Evolutionary conservation across 37 sponge, comb jelly and placozoan genomes (phyloP).

Genomic region (Cliona cf. orientalis): DNA sequence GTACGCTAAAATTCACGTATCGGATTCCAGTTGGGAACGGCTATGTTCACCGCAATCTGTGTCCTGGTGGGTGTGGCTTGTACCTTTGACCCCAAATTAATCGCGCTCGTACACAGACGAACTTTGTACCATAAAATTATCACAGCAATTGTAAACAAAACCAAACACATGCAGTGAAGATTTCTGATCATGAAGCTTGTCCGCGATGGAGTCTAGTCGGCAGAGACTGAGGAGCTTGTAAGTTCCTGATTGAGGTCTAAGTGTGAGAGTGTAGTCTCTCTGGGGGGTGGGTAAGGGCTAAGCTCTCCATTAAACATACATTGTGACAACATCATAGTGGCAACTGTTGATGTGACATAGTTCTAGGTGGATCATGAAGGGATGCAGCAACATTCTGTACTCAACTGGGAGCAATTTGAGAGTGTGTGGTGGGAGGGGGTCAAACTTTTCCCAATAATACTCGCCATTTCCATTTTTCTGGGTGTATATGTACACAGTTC

Average conservation of each 20-base stretch:
- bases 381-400: neutral
- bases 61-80: no score
- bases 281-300: neutral
- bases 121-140: no score
- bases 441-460: neutral
- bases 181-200: no score
- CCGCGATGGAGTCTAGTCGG: no score
- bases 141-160: no score
- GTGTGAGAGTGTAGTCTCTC: neutral
- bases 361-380: neutral
- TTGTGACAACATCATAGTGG: neutral
- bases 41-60: neutral
- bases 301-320: neutral
- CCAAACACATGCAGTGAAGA: no score
- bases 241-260: neutral
- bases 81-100: no score
- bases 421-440: constrained; percentile 1
- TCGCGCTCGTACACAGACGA: no score
- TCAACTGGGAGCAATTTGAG: neutral
- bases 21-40: neutral
- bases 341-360: neutral
- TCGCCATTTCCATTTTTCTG: neutral
- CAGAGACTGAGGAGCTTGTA: no score
- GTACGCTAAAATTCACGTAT: no score
- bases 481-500: neutral